A percentile compares a stretch with the other conserved stretches of the same genome.
phyloP scores from a whole-genome alignment of 1,140 invertebrate genomes.

The Nephotettix cincticeps region DNA sequence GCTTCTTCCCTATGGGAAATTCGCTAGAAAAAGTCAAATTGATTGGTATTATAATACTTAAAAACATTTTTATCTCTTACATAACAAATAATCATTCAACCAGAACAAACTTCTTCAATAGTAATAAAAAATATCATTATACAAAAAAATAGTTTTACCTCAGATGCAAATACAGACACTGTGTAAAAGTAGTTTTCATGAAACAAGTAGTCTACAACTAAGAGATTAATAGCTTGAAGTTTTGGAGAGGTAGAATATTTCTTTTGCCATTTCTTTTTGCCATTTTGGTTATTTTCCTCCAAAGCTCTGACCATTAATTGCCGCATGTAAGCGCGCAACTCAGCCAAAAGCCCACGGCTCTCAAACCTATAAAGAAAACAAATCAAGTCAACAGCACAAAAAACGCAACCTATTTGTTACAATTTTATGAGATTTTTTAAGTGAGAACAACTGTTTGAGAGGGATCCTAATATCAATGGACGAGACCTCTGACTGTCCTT shows the following conservation, averaged over 20 bases:
- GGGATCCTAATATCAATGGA: no score
- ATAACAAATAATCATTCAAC: not conserved
- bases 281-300: not conserved
- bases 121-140: not conserved
- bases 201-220: constrained; percentile 14
- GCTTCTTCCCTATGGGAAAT: no score
- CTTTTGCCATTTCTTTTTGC: not conserved
- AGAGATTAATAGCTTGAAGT: constrained; percentile 8
- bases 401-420: no score
- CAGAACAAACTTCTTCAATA: not conserved
- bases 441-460: no score
- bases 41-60: no score
- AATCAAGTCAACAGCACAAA: no score
- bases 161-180: constrained; percentile 6
- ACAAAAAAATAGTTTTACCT: not conserved
- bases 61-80: not conserved
- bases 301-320: constrained; percentile 8
- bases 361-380: constrained; percentile 12
- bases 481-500: no score
- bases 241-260: constrained; percentile 1
- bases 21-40: no score
- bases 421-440: no score
- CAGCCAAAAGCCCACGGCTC: not conserved
- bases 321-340: not conserved
- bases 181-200: constrained; percentile 12